A percentile compares a stretch with the other conserved stretches of the same genome.
Conservation (phyloP, 2,888 invertebrate genomes). For the Nomada fucata region DNA sequence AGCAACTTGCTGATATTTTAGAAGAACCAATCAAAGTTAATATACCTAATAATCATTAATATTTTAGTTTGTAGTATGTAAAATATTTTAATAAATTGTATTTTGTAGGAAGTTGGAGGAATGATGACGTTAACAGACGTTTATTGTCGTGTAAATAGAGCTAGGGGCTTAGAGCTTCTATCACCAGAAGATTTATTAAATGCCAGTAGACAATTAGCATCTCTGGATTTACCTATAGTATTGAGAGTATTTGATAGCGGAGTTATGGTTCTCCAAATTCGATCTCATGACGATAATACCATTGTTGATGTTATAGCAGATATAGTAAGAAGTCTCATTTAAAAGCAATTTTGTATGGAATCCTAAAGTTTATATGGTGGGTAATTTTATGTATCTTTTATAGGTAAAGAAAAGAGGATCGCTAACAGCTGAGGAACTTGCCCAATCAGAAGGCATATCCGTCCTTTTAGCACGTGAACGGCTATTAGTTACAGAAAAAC, state of each 20-base stretch:
- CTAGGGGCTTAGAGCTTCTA: slow-evolving; percentile 96
- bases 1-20: slow-evolving; percentile 93
- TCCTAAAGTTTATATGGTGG: not conserved
- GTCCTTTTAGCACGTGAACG: slow-evolving; percentile 96
- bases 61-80: not conserved
- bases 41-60: slow-evolving; percentile 31
- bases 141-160: slow-evolving; percentile 98
- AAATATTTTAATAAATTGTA: slow-evolving; percentile 2
- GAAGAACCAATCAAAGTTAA: slow-evolving; percentile 91
- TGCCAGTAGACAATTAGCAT: slow-evolving; percentile 91
- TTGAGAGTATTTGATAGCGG: slow-evolving; percentile 96
- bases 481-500: slow-evolving; percentile 93
- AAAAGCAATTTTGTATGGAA: not conserved
- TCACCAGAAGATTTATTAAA: slow-evolving; percentile 98
- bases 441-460: slow-evolving; percentile 93
- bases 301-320: slow-evolving; percentile 89
- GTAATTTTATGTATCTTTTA: slow-evolving; percentile 21
- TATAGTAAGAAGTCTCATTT: slow-evolving; percentile 85
- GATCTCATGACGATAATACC: slow-evolving; percentile 89
- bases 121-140: slow-evolving; percentile 99
- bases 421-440: slow-evolving; percentile 94
- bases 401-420: slow-evolving; percentile 89
- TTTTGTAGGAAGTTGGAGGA: slow-evolving; percentile 92
- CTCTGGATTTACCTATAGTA: slow-evolving; percentile 89
- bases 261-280: slow-evolving; percentile 96